Conservation (phyloP, 2,888 invertebrate species). For the Podotricha telesiphe region DNA sequence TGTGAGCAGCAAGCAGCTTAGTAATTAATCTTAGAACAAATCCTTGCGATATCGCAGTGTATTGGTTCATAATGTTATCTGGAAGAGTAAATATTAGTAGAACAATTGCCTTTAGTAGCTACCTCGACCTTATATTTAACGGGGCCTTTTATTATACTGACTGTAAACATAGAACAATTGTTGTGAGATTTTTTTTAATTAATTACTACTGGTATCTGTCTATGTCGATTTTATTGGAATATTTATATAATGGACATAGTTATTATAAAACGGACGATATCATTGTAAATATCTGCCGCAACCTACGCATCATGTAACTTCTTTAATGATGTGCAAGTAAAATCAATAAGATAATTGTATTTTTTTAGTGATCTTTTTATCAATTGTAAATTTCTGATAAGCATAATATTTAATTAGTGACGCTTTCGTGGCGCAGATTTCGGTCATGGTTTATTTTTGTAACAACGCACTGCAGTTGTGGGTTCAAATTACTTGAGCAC, state of each 20-base stretch:
- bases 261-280: background rate
- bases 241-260: background rate
- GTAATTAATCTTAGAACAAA: conserved; percentile 77
- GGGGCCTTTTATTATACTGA: conserved; percentile 65
- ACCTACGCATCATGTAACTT: conserved; percentile 9
- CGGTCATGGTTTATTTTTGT: background rate
- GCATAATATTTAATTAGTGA: conserved; percentile 9
- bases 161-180: conserved; percentile 57
- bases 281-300: background rate
- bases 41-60: conserved; percentile 74
- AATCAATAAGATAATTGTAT: conserved; percentile 18
- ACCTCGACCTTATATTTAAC: conserved; percentile 66
- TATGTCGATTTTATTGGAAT: background rate
- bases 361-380: conserved; percentile 3
- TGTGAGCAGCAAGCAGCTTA: conserved; percentile 64
- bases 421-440: background rate
- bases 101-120: conserved; percentile 68
- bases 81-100: conserved; percentile 72
- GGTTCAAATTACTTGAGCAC: background rate
- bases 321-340: conserved; percentile 9
- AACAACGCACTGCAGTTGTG: background rate
- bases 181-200: conserved; percentile 57
- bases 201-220: conserved; percentile 17
- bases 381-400: conserved; percentile 9
- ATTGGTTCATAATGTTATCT: conserved; percentile 82